These are phyloP conservation scores for Clanis bilineata DNA, from an alignment of 2,888 invertebrate species.

Conservation along the genomic window DNA sequence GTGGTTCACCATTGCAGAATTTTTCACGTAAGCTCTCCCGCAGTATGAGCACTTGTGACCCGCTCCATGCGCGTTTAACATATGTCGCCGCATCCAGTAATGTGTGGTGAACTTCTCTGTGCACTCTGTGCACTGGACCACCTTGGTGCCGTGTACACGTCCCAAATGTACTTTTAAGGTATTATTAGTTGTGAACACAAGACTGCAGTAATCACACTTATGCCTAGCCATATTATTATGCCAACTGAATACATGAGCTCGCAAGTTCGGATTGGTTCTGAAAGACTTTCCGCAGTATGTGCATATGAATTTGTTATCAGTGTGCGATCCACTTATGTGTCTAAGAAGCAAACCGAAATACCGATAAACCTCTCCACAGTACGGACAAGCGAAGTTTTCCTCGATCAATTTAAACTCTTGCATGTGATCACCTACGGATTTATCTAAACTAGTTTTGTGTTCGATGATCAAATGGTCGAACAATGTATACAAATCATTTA, in stretches of 20 bases:
- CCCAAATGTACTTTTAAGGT: slow-evolving; percentile 54
- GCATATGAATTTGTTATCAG: slow-evolving; percentile 59
- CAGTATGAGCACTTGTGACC: slow-evolving; percentile 57
- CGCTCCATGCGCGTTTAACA: slow-evolving; percentile 47
- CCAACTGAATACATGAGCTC: slow-evolving; percentile 51
- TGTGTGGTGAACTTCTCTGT: slow-evolving; percentile 56
- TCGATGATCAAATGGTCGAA: slow-evolving; percentile 26
- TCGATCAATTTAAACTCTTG: slow-evolving; percentile 54
- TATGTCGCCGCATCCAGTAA: slow-evolving; percentile 57
- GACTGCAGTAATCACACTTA: slow-evolving; percentile 50
- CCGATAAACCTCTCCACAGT: slow-evolving; percentile 49
- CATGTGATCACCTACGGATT: slow-evolving; percentile 42
- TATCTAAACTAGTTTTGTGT: slow-evolving; percentile 49
- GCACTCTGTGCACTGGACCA: slow-evolving; percentile 52
- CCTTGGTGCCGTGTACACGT: slow-evolving; percentile 50
- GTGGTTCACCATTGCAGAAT: slow-evolving; percentile 53
- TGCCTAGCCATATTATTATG: slow-evolving; percentile 44
- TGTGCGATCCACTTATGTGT: slow-evolving; percentile 54
- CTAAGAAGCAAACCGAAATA: slow-evolving; percentile 57
- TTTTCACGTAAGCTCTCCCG: slow-evolving; percentile 47
- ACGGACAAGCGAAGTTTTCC: slow-evolving; percentile 57
- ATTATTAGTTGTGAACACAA: slow-evolving; percentile 42
- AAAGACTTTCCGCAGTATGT: slow-evolving; percentile 60
- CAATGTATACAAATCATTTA: slow-evolving; percentile 19
- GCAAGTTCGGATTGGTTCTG: slow-evolving; percentile 54